Evolutionary conservation across 2,888 invertebrate species (phyloP).

Genomic region (Clistopyga incitator): DNA sequence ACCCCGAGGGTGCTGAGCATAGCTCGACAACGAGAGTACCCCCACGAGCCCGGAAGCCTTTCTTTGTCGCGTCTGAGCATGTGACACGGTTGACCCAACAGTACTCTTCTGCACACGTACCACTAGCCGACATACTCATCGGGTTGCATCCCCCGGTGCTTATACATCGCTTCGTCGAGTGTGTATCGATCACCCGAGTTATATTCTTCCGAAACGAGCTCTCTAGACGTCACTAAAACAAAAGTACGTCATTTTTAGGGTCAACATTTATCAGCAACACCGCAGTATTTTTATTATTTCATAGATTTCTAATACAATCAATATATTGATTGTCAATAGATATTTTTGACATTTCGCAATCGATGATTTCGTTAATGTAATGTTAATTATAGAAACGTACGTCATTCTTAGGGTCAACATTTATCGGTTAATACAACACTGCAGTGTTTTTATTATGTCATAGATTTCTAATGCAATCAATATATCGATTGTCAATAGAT

Average conservation of each 20-base stretch:
- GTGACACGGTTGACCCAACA: slow-evolving; percentile 66
- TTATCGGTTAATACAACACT: too few species aligned
- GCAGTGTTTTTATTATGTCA: too few species aligned
- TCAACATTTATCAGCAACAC: too few species aligned
- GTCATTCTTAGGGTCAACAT: too few species aligned
- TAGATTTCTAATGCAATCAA: too few species aligned
- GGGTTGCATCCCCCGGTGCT: slow-evolving; percentile 1
- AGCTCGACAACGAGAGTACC: slow-evolving; percentile 9
- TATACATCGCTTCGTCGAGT: slow-evolving; percentile 38
- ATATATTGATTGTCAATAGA: too few species aligned
- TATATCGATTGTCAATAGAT: too few species aligned
- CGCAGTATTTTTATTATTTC: too few species aligned
- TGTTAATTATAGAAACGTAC: too few species aligned
- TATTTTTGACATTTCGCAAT: too few species aligned
- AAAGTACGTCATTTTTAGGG: not conserved
- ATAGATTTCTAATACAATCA: too few species aligned
- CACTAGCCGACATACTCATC: slow-evolving; percentile 31
- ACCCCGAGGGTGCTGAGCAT: slow-evolving; percentile 45
- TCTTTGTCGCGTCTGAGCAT: slow-evolving; percentile 58
- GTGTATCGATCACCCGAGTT: slow-evolving; percentile 55
- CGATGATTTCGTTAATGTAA: too few species aligned
- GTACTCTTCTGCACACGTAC: slow-evolving; percentile 35
- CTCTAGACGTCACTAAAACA: slow-evolving; percentile 4
- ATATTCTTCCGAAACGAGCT: slow-evolving; percentile 19
- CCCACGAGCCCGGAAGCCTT: slow-evolving; percentile 55